Conservation (phyloP, 2,888 invertebrate genomes). For the Tipula unca region DNA sequence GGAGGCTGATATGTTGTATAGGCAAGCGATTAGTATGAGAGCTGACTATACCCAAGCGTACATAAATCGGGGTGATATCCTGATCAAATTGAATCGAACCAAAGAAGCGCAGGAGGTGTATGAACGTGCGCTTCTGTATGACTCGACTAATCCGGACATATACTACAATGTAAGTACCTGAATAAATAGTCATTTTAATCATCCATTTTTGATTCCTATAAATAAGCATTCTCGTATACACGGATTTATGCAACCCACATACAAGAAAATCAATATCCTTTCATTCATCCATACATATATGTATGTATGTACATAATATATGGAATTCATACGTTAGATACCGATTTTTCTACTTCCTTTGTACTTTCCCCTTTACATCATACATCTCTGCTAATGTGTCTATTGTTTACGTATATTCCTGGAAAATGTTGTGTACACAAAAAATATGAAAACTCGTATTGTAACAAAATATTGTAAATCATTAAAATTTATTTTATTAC, state of each 20-base stretch:
- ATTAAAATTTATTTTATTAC: background rate
- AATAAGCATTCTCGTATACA: background rate
- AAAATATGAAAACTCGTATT: background rate
- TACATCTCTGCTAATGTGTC: background rate
- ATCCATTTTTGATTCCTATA: background rate
- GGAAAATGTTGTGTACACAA: background rate
- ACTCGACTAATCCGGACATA: slow-evolving; percentile 88
- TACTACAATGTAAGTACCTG: slow-evolving; percentile 77
- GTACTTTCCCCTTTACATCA: background rate
- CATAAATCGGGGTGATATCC: slow-evolving; percentile 92
- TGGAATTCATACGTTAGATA: background rate
- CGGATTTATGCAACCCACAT: background rate
- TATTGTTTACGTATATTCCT: background rate
- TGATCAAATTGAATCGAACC: slow-evolving; percentile 88
- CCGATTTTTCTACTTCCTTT: background rate
- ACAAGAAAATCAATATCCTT: background rate
- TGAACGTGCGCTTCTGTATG: slow-evolving; percentile 84
- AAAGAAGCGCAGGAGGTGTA: slow-evolving; percentile 93
- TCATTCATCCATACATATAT: background rate
- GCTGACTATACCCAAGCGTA: slow-evolving; percentile 94
- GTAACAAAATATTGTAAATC: background rate
- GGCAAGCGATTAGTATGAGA: slow-evolving; percentile 95
- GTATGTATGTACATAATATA: too few relatives aligned
- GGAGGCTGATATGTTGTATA: slow-evolving; percentile 88
- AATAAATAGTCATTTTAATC: background rate